phyloP scores from a whole-genome alignment of 2,113 vertebrate species.

The Romanogobio albipinnatus region DNA sequence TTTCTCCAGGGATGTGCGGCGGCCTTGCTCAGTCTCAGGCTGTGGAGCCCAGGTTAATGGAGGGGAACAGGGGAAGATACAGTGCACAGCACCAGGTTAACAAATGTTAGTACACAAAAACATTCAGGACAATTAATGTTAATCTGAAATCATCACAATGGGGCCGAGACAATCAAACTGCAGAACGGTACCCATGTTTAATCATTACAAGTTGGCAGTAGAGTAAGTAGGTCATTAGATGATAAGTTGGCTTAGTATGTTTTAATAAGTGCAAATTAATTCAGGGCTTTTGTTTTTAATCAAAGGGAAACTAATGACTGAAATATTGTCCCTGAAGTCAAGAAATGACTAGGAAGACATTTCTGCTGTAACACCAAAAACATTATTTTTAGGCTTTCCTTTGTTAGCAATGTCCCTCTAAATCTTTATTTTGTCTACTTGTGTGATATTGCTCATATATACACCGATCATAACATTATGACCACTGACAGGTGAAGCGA shows the following conservation, averaged over 20 bases:
- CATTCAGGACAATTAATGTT: not conserved
- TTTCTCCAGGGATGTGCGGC: constrained; percentile 99
- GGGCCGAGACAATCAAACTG: not conserved
- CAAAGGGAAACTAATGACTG: not conserved
- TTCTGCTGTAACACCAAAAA: too few relatives aligned
- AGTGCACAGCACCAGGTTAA: not conserved
- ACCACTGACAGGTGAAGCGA: too few relatives aligned
- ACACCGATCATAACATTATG: too few relatives aligned
- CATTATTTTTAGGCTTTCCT: too few relatives aligned
- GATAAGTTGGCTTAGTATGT: not conserved
- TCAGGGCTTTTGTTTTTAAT: not conserved
- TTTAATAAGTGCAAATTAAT: not conserved
- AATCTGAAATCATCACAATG: not conserved
- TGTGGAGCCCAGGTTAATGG: constrained; percentile 70
- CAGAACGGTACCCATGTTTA: not conserved
- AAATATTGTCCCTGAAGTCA: too few relatives aligned
- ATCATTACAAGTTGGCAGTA: not conserved
- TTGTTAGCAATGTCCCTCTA: too few relatives aligned
- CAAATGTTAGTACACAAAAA: not conserved
- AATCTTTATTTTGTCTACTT: too few relatives aligned
- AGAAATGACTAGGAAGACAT: too few relatives aligned
- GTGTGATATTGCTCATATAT: too few relatives aligned
- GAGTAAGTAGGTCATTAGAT: not conserved
- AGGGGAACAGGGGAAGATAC: constrained; percentile 39
- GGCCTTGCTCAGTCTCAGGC: constrained; percentile 95